Conservation (phyloP, 2,113 vertebrate genomes). For the Climacteris rufus region DNA sequence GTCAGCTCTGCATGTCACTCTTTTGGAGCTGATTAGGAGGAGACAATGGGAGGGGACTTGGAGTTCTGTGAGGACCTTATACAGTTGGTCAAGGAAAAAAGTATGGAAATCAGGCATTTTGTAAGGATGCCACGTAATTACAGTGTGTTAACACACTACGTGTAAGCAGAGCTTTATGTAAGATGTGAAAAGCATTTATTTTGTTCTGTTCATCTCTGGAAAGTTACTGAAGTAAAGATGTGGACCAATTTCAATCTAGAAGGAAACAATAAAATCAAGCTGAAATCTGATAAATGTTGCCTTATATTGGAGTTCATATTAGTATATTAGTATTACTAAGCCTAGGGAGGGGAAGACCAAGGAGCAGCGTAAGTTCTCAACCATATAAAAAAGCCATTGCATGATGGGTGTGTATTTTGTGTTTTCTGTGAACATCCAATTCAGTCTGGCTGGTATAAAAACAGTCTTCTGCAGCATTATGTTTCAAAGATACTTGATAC, state of each 20-base stretch:
- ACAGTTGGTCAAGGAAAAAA: neutral
- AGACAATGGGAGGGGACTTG: neutral
- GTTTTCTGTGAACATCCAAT: neutral
- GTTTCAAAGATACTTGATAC: neutral
- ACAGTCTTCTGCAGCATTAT: neutral
- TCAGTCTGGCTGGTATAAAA: neutral
- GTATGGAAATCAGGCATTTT: neutral
- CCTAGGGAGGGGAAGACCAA: neutral
- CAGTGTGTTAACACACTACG: neutral
- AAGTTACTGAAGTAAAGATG: neutral
- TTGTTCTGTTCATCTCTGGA: neutral
- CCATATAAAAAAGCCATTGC: neutral
- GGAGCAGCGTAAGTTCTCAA: neutral
- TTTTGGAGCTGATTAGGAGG: neutral
- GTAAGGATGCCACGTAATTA: neutral
- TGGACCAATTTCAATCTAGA: neutral
- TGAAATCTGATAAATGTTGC: neutral
- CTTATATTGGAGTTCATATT: neutral
- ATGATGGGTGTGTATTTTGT: neutral
- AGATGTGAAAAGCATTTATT: neutral
- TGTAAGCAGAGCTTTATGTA: neutral
- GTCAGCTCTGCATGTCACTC: neutral
- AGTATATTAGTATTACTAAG: neutral
- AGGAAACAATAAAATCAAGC: neutral
- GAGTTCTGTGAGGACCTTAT: neutral